Conservation (phyloP, 2,113 vertebrate genomes). For the Corythornis madagascariensis region DNA sequence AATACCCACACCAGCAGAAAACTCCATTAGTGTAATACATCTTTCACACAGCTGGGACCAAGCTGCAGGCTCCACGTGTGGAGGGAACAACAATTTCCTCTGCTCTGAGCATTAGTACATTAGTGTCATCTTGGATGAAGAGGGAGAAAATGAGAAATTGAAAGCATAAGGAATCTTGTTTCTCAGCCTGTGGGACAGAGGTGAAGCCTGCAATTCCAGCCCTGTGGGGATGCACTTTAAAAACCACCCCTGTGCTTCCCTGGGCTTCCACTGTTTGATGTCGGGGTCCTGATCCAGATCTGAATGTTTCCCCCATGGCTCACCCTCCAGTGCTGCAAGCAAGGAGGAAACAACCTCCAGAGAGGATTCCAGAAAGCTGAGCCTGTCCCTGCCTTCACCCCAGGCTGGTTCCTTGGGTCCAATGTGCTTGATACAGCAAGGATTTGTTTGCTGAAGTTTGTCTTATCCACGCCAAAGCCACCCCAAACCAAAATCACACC, state of each 20-base stretch:
- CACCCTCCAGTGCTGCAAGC: background rate
- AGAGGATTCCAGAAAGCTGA: background rate
- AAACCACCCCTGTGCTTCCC: background rate
- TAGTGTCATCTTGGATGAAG: background rate
- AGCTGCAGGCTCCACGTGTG: background rate
- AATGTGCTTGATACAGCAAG: background rate
- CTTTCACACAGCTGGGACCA: background rate
- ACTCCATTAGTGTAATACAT: constrained; percentile 2
- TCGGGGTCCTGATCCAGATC: background rate
- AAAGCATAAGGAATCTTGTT: background rate
- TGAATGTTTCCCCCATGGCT: background rate
- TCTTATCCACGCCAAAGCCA: background rate
- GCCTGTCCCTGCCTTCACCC: background rate
- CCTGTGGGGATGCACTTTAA: background rate
- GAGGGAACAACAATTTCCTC: background rate
- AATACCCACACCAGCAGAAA: background rate
- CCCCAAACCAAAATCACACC: background rate
- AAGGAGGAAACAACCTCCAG: background rate
- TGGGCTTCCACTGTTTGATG: background rate
- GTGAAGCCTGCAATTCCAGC: background rate
- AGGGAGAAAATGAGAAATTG: constrained; percentile 1
- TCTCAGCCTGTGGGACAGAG: background rate
- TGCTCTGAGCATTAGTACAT: background rate
- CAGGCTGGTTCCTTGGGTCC: background rate
- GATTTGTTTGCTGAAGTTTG: background rate